Percentiles rank a stretch among this genome's conserved stretches.
phyloP scores from a whole-genome alignment of 2,113 vertebrate genomes.

The Leptosomus discolor region DNA sequence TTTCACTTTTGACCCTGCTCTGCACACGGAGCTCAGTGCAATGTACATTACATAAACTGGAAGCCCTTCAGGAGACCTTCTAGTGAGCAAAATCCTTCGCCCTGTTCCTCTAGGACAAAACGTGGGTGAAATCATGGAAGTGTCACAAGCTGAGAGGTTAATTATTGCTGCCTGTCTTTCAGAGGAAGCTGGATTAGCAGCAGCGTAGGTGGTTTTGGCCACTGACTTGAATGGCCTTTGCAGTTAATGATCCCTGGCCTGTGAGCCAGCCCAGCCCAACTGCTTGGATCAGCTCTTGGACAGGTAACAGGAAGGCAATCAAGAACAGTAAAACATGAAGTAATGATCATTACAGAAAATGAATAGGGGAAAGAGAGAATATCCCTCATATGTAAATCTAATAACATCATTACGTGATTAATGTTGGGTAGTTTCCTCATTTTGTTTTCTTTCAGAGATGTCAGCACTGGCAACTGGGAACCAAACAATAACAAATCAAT shows the following conservation, averaged over 20 bases:
- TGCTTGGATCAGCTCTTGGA: background rate
- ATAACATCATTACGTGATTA: background rate
- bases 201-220: background rate
- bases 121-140: background rate
- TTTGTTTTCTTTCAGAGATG: slow-evolving; percentile 10
- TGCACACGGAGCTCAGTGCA: background rate
- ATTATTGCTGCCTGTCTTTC: background rate
- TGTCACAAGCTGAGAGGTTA: background rate
- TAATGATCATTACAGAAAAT: slow-evolving; percentile 50
- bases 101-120: background rate
- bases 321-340: background rate
- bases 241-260: background rate
- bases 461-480: background rate
- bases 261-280: background rate
- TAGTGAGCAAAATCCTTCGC: background rate
- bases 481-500: slow-evolving; percentile 16
- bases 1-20: background rate
- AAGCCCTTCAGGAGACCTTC: background rate
- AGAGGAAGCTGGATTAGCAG: background rate
- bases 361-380: slow-evolving; percentile 28
- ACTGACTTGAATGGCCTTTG: background rate
- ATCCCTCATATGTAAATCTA: slow-evolving; percentile 1
- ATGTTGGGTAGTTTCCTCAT: background rate
- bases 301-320: slow-evolving; percentile 7
- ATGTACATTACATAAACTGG: background rate